These are phyloP conservation scores for Epizoanthus illoricatus DNA, from an alignment of 92 coral and sea anemone species.

Conservation along the genomic window DNA sequence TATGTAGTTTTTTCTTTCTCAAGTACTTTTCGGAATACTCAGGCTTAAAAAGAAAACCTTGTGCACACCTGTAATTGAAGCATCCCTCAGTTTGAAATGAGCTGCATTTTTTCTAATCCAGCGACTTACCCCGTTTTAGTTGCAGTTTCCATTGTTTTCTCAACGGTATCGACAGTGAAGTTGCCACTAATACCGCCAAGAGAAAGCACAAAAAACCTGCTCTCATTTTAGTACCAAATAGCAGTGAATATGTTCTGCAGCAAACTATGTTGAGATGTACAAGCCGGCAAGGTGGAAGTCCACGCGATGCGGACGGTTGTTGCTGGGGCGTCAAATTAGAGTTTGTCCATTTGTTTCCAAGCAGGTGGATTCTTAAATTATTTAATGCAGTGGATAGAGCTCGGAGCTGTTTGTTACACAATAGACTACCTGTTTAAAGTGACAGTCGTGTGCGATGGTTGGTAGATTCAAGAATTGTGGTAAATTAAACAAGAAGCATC, in stretches of 20 bases:
- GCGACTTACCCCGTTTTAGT: slow-evolving; percentile 34
- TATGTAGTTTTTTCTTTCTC: no score
- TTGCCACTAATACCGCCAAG: background rate
- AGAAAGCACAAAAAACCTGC: background rate
- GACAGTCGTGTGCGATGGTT: no score
- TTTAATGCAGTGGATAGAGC: background rate
- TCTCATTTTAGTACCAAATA: background rate
- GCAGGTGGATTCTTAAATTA: slow-evolving; percentile 31
- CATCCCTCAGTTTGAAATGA: slow-evolving; percentile 21
- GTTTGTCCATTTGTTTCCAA: slow-evolving; percentile 18
- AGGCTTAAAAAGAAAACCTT: no score
- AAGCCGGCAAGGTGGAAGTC: background rate
- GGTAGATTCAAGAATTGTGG: no score
- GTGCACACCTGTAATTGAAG: background rate
- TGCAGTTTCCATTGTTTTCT: background rate
- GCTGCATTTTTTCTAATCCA: slow-evolving; percentile 2
- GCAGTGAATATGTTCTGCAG: background rate
- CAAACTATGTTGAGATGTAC: background rate
- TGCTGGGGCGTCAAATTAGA: slow-evolving; percentile 25
- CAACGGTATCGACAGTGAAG: slow-evolving; percentile 4
- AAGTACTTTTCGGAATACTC: background rate
- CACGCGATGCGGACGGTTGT: slow-evolving; percentile 16
- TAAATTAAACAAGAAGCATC: no score
- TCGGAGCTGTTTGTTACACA: background rate
- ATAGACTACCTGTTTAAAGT: background rate